Evolutionary conservation across 2,888 invertebrate species (phyloP).

Genomic region (Drosophila demipolita): DNA sequence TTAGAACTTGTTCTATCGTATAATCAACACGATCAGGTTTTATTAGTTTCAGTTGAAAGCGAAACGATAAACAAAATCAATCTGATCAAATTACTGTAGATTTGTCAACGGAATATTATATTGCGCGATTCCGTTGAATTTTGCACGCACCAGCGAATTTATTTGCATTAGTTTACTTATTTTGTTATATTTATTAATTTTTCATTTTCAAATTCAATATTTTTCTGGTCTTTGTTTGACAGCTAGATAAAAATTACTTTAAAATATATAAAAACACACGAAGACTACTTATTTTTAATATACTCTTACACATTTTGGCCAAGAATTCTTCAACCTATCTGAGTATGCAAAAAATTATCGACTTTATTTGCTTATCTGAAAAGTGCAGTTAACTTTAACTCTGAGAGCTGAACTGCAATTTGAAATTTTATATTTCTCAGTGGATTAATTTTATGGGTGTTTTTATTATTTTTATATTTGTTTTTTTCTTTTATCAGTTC

Average conservation of each 20-base stretch:
- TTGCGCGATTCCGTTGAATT: not conserved
- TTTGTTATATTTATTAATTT: not conserved
- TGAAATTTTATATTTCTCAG: not conserved
- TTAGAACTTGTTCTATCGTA: not conserved
- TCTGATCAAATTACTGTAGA: not conserved
- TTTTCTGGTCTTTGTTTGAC: not conserved
- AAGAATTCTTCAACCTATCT: not conserved
- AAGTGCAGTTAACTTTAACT: constrained; percentile 7
- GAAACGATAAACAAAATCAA: not conserved
- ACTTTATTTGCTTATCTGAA: constrained; percentile 20
- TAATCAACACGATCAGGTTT: not conserved
- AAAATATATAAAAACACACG: too few relatives aligned
- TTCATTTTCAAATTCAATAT: not conserved
- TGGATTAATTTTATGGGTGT: not conserved
- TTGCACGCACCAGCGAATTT: not conserved
- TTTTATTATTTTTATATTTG: constrained; percentile 5
- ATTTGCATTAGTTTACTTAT: not conserved
- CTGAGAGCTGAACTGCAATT: constrained; percentile 6
- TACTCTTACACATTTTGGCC: not conserved
- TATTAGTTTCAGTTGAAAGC: not conserved
- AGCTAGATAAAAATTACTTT: not conserved
- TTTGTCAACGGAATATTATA: not conserved
- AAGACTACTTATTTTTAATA: not conserved
- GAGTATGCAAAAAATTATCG: not conserved
- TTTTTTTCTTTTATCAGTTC: constrained; percentile 28